phyloP scores from a whole-genome alignment of 2,888 invertebrate genomes.

The Metacarcinus magister region DNA sequence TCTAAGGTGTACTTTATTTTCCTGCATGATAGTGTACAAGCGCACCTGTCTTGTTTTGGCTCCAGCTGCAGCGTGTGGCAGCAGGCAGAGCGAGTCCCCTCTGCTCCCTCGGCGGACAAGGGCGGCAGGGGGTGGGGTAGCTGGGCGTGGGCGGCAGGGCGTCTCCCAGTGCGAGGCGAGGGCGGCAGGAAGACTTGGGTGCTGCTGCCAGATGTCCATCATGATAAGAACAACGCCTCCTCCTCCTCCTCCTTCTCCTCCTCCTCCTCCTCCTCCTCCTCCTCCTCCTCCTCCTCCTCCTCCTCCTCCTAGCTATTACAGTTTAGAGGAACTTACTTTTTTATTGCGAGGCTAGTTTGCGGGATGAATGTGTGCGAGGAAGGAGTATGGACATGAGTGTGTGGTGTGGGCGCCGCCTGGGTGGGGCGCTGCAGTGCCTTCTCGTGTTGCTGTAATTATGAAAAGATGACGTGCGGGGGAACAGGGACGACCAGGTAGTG shows the following conservation, averaged over 20 bases:
- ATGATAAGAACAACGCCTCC: conserved; percentile 27
- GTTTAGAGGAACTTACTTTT: not conserved
- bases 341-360: not conserved
- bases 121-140: not conserved
- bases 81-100: not conserved
- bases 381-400: not conserved
- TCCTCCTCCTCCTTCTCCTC: not conserved
- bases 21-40: not conserved
- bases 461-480: not conserved
- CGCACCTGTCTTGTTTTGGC: not conserved
- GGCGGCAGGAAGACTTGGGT: conserved; percentile 38
- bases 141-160: conserved; percentile 37
- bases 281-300: not conserved
- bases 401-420: conserved; percentile 7
- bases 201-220: conserved; percentile 40
- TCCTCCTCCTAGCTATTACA: not conserved
- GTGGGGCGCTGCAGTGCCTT: not conserved
- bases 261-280: not conserved
- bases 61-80: not conserved
- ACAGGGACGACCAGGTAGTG: not conserved
- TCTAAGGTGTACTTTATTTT: not conserved
- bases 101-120: not conserved
- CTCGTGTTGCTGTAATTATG: not conserved
- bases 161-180: conserved; percentile 17
- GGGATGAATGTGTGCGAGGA: not conserved